Conservation (phyloP, 2,797 vertebrate genomes). For the Sphenodon punctatus region DNA sequence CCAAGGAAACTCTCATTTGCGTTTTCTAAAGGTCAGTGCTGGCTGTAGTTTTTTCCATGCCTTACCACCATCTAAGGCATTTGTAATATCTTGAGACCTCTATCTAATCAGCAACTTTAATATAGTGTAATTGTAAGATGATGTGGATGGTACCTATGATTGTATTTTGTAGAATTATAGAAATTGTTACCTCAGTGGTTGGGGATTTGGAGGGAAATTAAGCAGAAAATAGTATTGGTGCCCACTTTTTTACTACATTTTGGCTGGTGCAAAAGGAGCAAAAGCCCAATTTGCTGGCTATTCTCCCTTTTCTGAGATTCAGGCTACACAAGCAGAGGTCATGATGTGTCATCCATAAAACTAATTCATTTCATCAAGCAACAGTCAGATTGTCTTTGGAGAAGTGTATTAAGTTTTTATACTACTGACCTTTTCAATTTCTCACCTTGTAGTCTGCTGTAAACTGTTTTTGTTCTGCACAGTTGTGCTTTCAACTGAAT, state of each 20-base stretch:
- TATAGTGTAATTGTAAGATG: no score
- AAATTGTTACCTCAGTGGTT: neutral
- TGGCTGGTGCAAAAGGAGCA: neutral
- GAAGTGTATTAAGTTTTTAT: neutral
- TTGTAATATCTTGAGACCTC: neutral
- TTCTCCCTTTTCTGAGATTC: neutral
- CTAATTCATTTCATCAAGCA: neutral
- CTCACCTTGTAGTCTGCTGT: neutral
- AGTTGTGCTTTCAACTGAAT: neutral
- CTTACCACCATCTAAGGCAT: neutral
- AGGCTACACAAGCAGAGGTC: neutral
- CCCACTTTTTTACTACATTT: neutral
- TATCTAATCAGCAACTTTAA: no score
- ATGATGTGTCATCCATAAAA: neutral
- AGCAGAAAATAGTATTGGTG: neutral
- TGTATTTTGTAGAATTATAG: neutral
- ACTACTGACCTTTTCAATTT: conserved; percentile 1
- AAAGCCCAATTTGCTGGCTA: neutral
- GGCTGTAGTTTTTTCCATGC: neutral
- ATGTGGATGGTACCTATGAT: neutral
- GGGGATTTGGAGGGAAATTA: neutral
- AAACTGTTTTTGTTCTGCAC: neutral
- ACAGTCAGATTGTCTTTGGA: neutral
- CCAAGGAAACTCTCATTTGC: neutral
- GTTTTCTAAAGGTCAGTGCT: neutral